Evolutionary conservation across 2,888 invertebrate genomes (phyloP).

Genomic region (Lapara coniferarum): DNA sequence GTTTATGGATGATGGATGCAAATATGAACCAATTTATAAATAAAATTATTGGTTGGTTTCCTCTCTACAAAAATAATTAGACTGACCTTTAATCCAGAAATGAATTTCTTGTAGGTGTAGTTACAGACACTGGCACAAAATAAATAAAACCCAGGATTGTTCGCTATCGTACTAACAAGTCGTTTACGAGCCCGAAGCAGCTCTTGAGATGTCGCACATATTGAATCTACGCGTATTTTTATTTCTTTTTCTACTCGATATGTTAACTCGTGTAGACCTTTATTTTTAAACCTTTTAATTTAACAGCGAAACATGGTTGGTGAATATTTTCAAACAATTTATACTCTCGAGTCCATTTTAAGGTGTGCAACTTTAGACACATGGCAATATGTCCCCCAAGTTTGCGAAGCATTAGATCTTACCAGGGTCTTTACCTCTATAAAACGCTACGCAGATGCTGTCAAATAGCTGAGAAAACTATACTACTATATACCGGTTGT

Average conservation of each 20-base stretch:
- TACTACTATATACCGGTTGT: no score
- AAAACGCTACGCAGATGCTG: no score
- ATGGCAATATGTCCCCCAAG: no score
- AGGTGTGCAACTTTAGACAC: no score
- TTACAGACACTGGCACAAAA: not conserved
- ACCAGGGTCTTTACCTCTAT: no score
- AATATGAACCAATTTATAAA: no score
- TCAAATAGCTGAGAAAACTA: no score
- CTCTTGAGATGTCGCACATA: not conserved
- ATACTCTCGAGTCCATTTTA: no score
- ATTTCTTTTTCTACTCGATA: conserved; percentile 2
- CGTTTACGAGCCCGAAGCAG: not conserved
- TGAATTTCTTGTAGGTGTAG: no score
- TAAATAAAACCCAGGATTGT: not conserved
- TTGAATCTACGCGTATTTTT: not conserved
- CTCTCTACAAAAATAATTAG: not conserved
- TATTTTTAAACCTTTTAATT: not conserved
- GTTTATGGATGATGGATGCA: no score
- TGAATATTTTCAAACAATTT: not conserved
- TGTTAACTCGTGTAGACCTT: not conserved
- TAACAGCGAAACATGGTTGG: not conserved
- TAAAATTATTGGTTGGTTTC: no score
- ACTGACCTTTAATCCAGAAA: not conserved
- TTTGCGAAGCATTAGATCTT: no score
- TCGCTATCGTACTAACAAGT: conserved; percentile 1